Conservation (phyloP, 2,797 vertebrate genomes). For the Fringilla coelebs region DNA sequence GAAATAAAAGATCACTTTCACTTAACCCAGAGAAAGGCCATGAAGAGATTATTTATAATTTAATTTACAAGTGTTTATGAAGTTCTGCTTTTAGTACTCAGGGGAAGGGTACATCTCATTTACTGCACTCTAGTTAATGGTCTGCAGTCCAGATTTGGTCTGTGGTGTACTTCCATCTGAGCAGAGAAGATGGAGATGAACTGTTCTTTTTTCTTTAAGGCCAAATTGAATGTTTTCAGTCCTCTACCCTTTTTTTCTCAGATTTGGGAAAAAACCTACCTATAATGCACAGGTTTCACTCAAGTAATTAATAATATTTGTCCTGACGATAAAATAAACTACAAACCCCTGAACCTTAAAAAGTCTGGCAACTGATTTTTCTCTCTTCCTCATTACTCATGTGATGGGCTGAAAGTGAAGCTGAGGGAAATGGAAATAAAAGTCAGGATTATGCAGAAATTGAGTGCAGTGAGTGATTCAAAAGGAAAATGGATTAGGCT, state of each 20-base stretch:
- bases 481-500: background rate
- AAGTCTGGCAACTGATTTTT: background rate
- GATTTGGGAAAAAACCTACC: background rate
- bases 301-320: background rate
- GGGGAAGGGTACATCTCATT: background rate
- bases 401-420: background rate
- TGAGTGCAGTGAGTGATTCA: background rate
- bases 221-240: background rate
- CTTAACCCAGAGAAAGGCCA: background rate
- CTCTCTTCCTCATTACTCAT: background rate
- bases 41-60: background rate
- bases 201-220: background rate
- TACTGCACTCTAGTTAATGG: background rate
- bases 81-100: background rate
- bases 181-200: background rate
- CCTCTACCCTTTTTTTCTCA: background rate
- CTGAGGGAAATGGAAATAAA: constrained; percentile 18
- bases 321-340: background rate
- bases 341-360: background rate
- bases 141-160: background rate
- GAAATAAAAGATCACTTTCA: background rate
- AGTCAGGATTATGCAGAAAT: background rate
- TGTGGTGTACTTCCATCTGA: background rate
- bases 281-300: background rate
- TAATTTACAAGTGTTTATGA: background rate